Base-by-base conservation (phyloP, 2,888 invertebrate species). In the Rugalucina vietnamica region DNA sequence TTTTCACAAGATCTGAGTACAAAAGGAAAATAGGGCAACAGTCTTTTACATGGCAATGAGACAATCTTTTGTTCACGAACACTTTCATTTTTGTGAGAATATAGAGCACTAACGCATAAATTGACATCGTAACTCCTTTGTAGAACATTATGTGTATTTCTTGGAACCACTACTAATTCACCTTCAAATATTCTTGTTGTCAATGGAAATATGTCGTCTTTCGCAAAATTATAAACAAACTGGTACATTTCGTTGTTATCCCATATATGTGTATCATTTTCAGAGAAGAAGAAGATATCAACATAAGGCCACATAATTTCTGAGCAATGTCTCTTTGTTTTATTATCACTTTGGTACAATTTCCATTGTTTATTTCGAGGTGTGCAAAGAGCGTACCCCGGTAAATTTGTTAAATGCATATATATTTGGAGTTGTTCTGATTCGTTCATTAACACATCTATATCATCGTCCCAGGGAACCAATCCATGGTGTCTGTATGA, bases 381-480 rank as follows among this genome's bases (percentile, higher is more conserved):
- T 18, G 82, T 36, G n/a, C 78, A 60, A 34, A 89, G 36, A 10
- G n/a, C 36, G 65, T 81, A 85, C 12, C 60, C 75, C 43, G 79
- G 49, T 43, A 82, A 27, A 37, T 57, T 71, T 39, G 39, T 37
- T 14, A 90, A 57, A 27, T 54, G 34, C 5, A 50, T 14, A 74
- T 79, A 50, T 18, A 89, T 29, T 27, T 49, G n/a, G 12, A 32
- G n/a, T 69, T 70, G 83, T 18, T 87, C 80, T 18, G 85, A 83
- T 4, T 27, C 74, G 24, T 87, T 88, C 37, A 90, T 73, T 3
- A 89, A 37, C 18, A 90, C 85, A 49, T 90, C 90, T 39, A 90
- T 76, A 65, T 90, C 90, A 75, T 90, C 90, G 60, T 90, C 90
- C 90, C 90, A 90, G 0, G 90, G 90, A 32, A 90, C 79, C 34